These are phyloP conservation scores for Drosophila kohkoa DNA, from an alignment of 1,140 invertebrate species.

Conservation along the genomic window DNA sequence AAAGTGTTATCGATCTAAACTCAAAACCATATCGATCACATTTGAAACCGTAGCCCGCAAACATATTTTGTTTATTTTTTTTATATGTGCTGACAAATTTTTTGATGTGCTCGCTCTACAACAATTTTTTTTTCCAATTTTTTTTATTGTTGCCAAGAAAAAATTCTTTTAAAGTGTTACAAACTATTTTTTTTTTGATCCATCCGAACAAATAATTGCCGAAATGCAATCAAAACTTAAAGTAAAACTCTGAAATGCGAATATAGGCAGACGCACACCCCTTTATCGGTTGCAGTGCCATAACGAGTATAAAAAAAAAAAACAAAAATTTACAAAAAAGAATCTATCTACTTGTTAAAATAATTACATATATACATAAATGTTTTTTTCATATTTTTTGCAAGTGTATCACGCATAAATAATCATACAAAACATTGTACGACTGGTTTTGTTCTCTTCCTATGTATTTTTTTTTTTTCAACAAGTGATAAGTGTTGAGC, in stretches of 20 bases:
- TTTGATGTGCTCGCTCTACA: slow-evolving; percentile 15
- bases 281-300: slow-evolving; percentile 75
- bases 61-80: slow-evolving; percentile 58
- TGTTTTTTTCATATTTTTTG: slow-evolving; percentile 52
- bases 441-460: slow-evolving; percentile 21
- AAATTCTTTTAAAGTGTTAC: slow-evolving; percentile 15
- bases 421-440: slow-evolving; percentile 27
- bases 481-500: slow-evolving; percentile 38
- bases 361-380: slow-evolving; percentile 24
- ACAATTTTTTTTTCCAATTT: slow-evolving; percentile 33
- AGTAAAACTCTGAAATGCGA: slow-evolving; percentile 10
- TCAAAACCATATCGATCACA: slow-evolving; percentile 17
- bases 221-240: slow-evolving; percentile 26
- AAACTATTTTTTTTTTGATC: slow-evolving; percentile 32
- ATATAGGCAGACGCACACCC: slow-evolving; percentile 47
- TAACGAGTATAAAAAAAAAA: slow-evolving; percentile 27
- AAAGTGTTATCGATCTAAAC: slow-evolving; percentile 15
- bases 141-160: slow-evolving; percentile 9
- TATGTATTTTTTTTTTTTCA: slow-evolving; percentile 18
- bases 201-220: slow-evolving; percentile 7
- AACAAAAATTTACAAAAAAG: slow-evolving; percentile 5
- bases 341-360: slow-evolving; percentile 15
- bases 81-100: slow-evolving; percentile 58
- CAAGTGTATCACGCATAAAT: slow-evolving; percentile 45
- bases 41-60: not conserved